These are phyloP conservation scores for Corvus hawaiiensis DNA, from an alignment of 2,113 vertebrate genomes.

Conservation along the genomic window DNA sequence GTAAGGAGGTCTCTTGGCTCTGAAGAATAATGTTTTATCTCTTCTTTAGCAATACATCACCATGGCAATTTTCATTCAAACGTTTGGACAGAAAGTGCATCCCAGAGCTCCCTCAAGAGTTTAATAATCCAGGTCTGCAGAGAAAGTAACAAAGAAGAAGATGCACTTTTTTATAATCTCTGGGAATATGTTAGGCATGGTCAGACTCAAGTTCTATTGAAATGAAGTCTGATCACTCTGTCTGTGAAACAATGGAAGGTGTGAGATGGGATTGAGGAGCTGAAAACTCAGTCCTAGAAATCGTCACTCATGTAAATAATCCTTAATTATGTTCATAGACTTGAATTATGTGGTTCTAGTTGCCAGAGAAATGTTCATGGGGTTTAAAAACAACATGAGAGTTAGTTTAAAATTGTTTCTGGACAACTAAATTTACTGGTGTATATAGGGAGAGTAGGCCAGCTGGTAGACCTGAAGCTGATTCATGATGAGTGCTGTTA, in stretches of 20 bases:
- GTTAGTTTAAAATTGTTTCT: neutral
- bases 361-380: neutral
- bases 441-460: neutral
- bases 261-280: neutral
- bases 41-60: neutral
- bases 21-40: neutral
- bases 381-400: neutral
- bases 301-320: neutral
- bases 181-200: neutral
- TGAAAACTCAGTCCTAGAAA: neutral
- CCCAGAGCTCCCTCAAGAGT: neutral
- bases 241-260: neutral
- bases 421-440: neutral
- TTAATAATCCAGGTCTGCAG: neutral
- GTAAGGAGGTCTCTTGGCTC: neutral
- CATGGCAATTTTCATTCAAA: neutral
- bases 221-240: neutral
- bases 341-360: neutral
- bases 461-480: neutral
- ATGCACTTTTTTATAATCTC: neutral
- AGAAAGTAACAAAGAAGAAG: neutral
- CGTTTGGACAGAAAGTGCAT: neutral
- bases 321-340: neutral
- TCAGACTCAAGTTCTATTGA: neutral
- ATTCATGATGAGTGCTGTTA: neutral